Evolutionary conservation across 2,113 vertebrate species (phyloP), one percentile per base, ranked within the genome.

Genomic region (Myotis yumanensis): DNA sequence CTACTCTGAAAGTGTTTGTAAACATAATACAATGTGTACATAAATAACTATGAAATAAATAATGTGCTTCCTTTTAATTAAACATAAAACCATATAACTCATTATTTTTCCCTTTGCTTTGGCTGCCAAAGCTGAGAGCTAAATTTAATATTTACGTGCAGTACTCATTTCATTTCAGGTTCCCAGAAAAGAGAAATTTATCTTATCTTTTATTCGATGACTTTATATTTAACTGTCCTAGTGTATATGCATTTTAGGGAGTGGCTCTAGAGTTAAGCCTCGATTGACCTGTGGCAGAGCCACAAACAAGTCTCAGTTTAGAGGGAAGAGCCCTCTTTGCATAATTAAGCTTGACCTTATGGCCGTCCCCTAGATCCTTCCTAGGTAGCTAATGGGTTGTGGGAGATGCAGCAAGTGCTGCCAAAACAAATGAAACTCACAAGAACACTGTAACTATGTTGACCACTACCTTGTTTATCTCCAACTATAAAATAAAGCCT

Each of bases 31-130:
- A 91, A 11, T 25, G 8, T 68, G 59, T 46, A 30, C 8, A 37
- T 48, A 90, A 94, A 95, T 71, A 86, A 87, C 25, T 20, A 83
- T 72, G 51, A 81, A 82, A 79, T 25, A 76, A 84, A 3, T 84
- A 85, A 82, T n/a, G 37, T 83, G 4, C 5, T 83, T 59, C 46
- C 84, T 64, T 91, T 95, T 91, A 88, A 62, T 20, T 76, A 91
- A 94, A n/a, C 40, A 89, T 77, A 92, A 76, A 89, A 59, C 1
- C 14, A 83, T 11, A 30, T 11, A 92, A 79, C 15, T 2, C 48
- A 89, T 73, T 73, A 40, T 4, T 46, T n/a, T 80, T 94, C 84
- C 79, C 32, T 81, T 68, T 92, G 85, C 12, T 86, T 82, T 88
- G 75, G 52, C 30, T 96, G 72, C 32, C 68, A 88, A 92, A 77